Percentiles rank a stretch among this genome's conserved stretches.
phyloP scores from a whole-genome alignment of 2,113 vertebrate species.

The Excalfactoria chinensis region DNA sequence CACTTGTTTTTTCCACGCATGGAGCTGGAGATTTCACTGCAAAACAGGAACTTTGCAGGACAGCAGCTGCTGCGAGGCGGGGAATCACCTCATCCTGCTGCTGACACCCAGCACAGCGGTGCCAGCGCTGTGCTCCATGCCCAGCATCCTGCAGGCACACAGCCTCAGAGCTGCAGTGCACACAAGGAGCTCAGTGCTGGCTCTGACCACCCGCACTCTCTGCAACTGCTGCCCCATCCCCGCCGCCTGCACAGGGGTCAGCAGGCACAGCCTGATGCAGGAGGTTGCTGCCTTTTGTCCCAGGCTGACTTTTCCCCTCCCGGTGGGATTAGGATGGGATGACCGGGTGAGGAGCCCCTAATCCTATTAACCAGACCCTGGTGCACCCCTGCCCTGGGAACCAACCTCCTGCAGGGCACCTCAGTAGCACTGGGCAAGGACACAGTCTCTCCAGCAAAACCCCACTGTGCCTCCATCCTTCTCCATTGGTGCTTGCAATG shows the following conservation, averaged over 20 bases:
- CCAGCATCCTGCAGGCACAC: fast-evolving
- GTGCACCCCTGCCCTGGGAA: background rate
- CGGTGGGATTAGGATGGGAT: conserved; percentile 47
- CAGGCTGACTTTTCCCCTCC: conserved; percentile 59
- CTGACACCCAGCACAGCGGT: background rate
- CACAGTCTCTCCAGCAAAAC: background rate
- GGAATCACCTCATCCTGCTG: background rate
- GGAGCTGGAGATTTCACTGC: background rate
- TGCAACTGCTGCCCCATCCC: background rate
- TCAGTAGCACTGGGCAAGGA: background rate
- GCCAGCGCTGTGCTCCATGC: background rate
- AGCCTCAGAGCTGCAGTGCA: fast-evolving
- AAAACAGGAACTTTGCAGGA: conserved; percentile 60
- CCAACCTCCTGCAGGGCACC: fast-evolving
- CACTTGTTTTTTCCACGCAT: conserved; percentile 6
- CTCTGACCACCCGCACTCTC: background rate
- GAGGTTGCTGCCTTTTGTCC: conserved; percentile 58
- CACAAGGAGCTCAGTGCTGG: fast-evolving
- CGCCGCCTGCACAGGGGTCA: background rate
- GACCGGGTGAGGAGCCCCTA: conserved; percentile 44
- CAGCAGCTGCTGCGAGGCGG: conserved; percentile 31
- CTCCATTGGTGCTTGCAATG: background rate
- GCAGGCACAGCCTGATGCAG: fast-evolving
- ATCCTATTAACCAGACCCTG: conserved; percentile 54
- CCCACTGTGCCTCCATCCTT: fast-evolving